Base-by-base conservation (phyloP, 2,113 vertebrate genomes). In the Lynx canadensis region DNA sequence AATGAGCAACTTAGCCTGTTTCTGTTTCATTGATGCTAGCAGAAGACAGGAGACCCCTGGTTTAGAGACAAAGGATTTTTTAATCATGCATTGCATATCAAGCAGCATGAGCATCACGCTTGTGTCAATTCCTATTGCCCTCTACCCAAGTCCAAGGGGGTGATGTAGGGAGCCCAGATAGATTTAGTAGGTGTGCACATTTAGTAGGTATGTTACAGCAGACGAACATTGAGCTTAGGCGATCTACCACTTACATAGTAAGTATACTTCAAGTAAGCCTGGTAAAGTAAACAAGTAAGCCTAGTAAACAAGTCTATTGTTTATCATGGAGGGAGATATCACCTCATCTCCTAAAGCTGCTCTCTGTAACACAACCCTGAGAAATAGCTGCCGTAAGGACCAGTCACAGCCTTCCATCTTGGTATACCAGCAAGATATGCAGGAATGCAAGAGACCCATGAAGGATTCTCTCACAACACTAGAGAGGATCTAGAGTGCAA, bases 1-100 rank as follows among this genome's bases (percentile, higher is more conserved):
- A 95, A 93, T 85, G 68, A 93, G 74, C 90, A 94, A 66, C 23
- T 89, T 89, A 57, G 16, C 68, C 57, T 89, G 68, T 41, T 94
- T 96, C 14, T 95, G 31, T 14, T 87, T 87, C 41, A 83, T 25
- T 65, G 60, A 60, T 86, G 45, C 52, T 73, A 38, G 74, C 52
- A 93, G 89, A 92, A 91, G 74, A 85, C 60, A 90, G 79, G 73
- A 91, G 73, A 60, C 11, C 89, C 74, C 63, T 79, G 68, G 21
- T 73, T 87, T 92, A 29, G 79, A 63, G 48, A 92, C 79, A 89
- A 91, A 83, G 23, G 29, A 60, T 36, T 68, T 74, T 31, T 73
- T 89, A 94, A 93, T 68, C 45, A 66, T 12, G 29, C 45, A 66
- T 1, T 1, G 45, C 45, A 83, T 11, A 79, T 27, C 31, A 86